phyloP scores from a whole-genome alignment of 2,888 invertebrate species.

The Clistopyga incitator region DNA sequence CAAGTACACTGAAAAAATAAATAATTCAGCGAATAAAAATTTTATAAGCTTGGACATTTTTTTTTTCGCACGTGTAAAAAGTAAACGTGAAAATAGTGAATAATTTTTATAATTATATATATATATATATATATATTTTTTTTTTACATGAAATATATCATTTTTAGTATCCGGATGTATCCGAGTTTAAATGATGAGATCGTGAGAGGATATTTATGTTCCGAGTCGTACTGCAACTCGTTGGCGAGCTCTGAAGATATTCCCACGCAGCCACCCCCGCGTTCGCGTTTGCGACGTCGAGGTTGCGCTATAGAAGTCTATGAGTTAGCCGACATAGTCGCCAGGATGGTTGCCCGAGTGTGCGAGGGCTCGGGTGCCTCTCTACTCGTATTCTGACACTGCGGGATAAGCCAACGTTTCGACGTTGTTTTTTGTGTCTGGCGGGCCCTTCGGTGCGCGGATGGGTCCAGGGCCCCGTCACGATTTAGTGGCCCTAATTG shows the following conservation, averaged over 20 bases:
- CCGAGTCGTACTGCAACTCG: constrained; percentile 67
- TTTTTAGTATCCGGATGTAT: not conserved
- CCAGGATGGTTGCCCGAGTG: constrained; percentile 49
- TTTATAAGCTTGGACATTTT: too few relatives aligned
- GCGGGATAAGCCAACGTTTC: constrained; percentile 81
- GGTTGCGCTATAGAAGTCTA: constrained; percentile 35
- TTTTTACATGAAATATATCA: too few relatives aligned
- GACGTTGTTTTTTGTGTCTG: constrained; percentile 84
- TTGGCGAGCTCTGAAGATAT: constrained; percentile 81
- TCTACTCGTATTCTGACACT: constrained; percentile 53
- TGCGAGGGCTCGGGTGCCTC: constrained; percentile 36
- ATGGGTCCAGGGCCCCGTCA: constrained; percentile 87
- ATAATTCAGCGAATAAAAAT: too few relatives aligned
- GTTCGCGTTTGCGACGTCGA: constrained; percentile 67
- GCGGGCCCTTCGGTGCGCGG: constrained; percentile 83
- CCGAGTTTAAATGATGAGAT: not conserved
- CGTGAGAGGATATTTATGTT: constrained; percentile 39
- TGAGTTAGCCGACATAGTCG: constrained; percentile 61
- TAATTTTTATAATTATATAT: too few relatives aligned
- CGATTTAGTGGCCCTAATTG: constrained; percentile 95
- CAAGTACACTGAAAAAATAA: too few relatives aligned
- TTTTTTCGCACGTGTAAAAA: too few relatives aligned
- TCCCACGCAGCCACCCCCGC: constrained; percentile 83
- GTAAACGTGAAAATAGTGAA: too few relatives aligned
- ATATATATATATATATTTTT: too few relatives aligned